Conservation (phyloP, 1,140 invertebrate species). For the Rhyzopertha dominica region DNA sequence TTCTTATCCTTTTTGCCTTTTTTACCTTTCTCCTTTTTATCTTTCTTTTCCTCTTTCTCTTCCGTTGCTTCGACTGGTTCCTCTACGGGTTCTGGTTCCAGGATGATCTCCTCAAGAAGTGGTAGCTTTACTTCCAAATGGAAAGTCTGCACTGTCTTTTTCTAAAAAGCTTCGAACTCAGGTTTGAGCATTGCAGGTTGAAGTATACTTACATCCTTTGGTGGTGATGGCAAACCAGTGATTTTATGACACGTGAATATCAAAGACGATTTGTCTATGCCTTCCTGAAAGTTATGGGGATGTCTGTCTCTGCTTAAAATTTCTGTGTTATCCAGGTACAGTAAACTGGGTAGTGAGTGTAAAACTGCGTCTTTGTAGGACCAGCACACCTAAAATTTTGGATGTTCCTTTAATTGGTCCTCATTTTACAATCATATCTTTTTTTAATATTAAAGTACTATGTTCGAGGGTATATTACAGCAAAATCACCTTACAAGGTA, state of each 20-base stretch:
- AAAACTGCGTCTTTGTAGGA: slow-evolving; percentile 21
- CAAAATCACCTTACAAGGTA: too few species aligned
- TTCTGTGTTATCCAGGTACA: slow-evolving; percentile 19
- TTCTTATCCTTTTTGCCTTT: slow-evolving; percentile 18
- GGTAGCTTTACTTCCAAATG: slow-evolving; percentile 32
- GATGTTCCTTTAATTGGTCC: too few species aligned
- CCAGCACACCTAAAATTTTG: slow-evolving; percentile 13
- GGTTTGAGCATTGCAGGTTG: neutral
- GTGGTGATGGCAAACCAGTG: slow-evolving; percentile 28
- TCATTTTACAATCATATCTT: too few species aligned
- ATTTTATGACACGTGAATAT: slow-evolving; percentile 24
- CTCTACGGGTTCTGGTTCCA: slow-evolving; percentile 3
- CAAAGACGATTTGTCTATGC: slow-evolving; percentile 10
- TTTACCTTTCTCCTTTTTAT: slow-evolving; percentile 14
- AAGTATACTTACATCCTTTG: slow-evolving; percentile 25
- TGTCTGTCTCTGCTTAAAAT: slow-evolving; percentile 15
- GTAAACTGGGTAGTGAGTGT: slow-evolving; percentile 12
- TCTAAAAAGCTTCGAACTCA: slow-evolving; percentile 20
- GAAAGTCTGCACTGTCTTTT: slow-evolving; percentile 25
- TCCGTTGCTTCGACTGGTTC: too few species aligned
- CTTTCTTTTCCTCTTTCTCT: slow-evolving; percentile 6
- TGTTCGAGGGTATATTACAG: too few species aligned
- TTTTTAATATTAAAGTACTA: too few species aligned
- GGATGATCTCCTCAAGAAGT: slow-evolving; percentile 21
- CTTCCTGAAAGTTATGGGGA: neutral